Evolutionary conservation across 1,140 invertebrate species (phyloP), one percentile per base, ranked within the genome.

Genomic region (Lepeophtheirus salmonis): DNA sequence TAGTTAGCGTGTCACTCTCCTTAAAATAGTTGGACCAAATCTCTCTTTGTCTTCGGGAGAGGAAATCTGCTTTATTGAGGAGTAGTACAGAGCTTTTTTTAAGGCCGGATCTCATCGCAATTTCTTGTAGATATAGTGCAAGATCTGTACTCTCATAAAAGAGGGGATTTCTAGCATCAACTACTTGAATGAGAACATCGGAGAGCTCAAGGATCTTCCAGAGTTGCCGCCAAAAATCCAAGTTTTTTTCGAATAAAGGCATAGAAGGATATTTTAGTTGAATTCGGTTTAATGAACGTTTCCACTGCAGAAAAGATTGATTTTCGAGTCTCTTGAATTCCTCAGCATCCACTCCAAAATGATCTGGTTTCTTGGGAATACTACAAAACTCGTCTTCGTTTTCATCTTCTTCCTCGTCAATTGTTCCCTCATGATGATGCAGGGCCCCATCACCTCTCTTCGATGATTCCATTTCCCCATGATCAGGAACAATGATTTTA

Each of bases 181-280:
- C 82, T 66, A 98, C 90, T 70, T 97, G 89, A 12, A 97, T 80
- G 23, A 98, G 74, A 50, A 98, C 78, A 75, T 99, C 89, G 68
- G 89, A 92, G 66, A 87, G 82, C 70, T 99, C 96, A 16, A 98
- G 78, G 1, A 98, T 95, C 65, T 95, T 78, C 96, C 96, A 99
- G 3, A 99, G 71, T 71, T 99, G 95, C 49, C 92, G 78, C 96
- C 96, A 99, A 64, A 97, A 88, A 70, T 98, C 92, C 16, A 98
- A 72, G 74, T 99, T 99, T 65, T 90, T 86, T 69, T 99, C 96
- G 74, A 94, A 99, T 0, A 95, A 96, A 2, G 95, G 99, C 57
- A 97, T 71, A 0, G 86, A 73, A 2, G 97, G 70, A 10, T 80
- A 80, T 53, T 92, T 78, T 20, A 77, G 75, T 69, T 90, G 85